phyloP scores from a whole-genome alignment of 2,113 vertebrate species.

The Urocolius indicus region DNA sequence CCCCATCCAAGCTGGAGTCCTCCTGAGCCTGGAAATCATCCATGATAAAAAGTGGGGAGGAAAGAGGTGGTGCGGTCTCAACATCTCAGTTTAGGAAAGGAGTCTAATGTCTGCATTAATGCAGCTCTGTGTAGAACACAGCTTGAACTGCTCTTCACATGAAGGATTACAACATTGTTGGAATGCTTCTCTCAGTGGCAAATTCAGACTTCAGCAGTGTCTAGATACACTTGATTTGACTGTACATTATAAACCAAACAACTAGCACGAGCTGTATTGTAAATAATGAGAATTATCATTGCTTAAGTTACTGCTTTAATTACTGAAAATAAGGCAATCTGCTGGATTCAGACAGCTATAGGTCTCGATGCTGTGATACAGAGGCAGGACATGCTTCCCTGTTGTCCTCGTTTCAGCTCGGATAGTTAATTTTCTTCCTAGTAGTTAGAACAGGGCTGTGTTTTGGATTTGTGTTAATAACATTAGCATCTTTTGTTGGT shows the following conservation, averaged over 20 bases:
- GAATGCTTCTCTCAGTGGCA: not conserved
- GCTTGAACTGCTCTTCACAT: not conserved
- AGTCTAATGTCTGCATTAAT: not conserved
- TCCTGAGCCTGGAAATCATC: conserved; percentile 84
- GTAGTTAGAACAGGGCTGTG: too few species aligned
- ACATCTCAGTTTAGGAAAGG: not conserved
- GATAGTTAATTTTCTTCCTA: too few species aligned
- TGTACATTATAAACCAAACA: not conserved
- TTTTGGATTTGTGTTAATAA: too few species aligned
- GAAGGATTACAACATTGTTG: not conserved
- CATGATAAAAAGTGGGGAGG: not conserved
- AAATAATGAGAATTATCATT: not conserved
- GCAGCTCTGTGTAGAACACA: not conserved
- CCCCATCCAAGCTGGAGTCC: conserved; percentile 87
- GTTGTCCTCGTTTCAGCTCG: too few species aligned
- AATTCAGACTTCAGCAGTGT: not conserved
- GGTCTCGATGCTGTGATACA: not conserved
- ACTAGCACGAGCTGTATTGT: not conserved
- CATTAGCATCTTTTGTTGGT: too few species aligned
- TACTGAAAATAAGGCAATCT: not conserved
- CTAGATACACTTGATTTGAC: not conserved
- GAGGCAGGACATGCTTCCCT: not conserved
- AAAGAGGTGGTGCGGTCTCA: not conserved
- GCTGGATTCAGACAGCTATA: not conserved
- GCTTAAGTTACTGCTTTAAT: not conserved